Evolutionary conservation across 2,888 invertebrate species (phyloP).

Genomic region (Papilio demoleus): DNA sequence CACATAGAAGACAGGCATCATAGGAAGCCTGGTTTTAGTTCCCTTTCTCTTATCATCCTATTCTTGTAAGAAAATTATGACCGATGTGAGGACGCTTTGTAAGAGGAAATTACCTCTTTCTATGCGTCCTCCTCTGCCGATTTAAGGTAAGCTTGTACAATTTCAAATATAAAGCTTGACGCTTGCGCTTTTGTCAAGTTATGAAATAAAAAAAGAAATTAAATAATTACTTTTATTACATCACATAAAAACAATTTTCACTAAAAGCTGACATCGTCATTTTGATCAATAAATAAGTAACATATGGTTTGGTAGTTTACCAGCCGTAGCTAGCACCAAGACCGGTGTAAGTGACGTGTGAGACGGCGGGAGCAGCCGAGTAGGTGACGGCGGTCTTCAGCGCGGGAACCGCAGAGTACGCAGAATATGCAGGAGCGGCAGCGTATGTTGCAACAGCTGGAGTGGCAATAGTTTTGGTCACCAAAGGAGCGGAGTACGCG

Average conservation of each 20-base stretch:
- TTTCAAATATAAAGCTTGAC: no score
- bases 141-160: no score
- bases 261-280: neutral
- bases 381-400: conserved; percentile 83
- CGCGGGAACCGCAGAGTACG: conserved; percentile 82
- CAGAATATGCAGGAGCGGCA: conserved; percentile 50
- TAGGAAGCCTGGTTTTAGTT: no score
- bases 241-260: conserved; percentile 16
- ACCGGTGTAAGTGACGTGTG: conserved; percentile 86
- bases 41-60: no score
- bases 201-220: no score
- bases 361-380: conserved; percentile 82
- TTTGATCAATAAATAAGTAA: conserved; percentile 31
- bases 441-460: conserved; percentile 75
- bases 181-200: no score
- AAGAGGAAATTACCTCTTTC: no score
- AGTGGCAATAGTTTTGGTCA: conserved; percentile 41
- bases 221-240: conserved; percentile 9
- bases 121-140: no score
- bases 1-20: no score
- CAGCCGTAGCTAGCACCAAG: conserved; percentile 78
- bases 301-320: conserved; percentile 51
- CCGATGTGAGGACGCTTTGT: no score
- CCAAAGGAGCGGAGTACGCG: conserved; percentile 43
- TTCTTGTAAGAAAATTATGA: no score